Base-by-base conservation (phyloP, 2,113 vertebrate genomes). In the Myxocyprinus asiaticus region DNA sequence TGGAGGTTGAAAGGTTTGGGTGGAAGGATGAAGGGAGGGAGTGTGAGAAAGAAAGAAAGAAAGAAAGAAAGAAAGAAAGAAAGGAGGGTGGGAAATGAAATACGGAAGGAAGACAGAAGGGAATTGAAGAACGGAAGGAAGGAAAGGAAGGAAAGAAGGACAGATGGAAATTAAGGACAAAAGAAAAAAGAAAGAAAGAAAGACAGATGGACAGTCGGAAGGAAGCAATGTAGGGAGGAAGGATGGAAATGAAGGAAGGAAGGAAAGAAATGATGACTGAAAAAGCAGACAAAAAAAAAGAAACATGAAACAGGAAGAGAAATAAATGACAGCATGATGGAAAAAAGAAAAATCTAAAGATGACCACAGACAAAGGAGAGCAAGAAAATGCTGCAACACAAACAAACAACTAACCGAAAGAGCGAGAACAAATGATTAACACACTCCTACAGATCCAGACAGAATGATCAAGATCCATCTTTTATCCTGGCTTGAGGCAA, bases 401-500 rank as follows among this genome's bases (percentile, higher is more conserved):
- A 44, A 56, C 17, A 11, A 75, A 63, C 9, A 42, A 43, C 10
- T 6, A 22, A 50, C 11, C n/a, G 47, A 61, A n/a, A 76, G 22
- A 65, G 22, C 61, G 22, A 4, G 47, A 76, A 44, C 73, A 64
- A 76, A 63, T 43, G 61, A 65, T 76, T 64, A 76, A 43, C 59
- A 64, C 73, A 65, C 22, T 51, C 22, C 58, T 42, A 50, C 22
- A 55, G 59, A 76, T 76, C 73, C 48, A 12, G 5, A 65, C 61
- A 65, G 61, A 76, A 65, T 76, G 73, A 64, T 53, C 73, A 65
- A 42, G 61, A 42, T 76, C 33, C 62, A 53, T 50, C 62, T 53
- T 75, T 65, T 9, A 62, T 72, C 68, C 42, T 83, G 43, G 72
- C 79, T 68, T 4, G 66, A 42, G 79, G 70, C 79, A 72, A 70